These are phyloP conservation scores for Pristionchus fissidentatus DNA, from an alignment of 2,888 invertebrate genomes.

Conservation along the genomic window DNA sequence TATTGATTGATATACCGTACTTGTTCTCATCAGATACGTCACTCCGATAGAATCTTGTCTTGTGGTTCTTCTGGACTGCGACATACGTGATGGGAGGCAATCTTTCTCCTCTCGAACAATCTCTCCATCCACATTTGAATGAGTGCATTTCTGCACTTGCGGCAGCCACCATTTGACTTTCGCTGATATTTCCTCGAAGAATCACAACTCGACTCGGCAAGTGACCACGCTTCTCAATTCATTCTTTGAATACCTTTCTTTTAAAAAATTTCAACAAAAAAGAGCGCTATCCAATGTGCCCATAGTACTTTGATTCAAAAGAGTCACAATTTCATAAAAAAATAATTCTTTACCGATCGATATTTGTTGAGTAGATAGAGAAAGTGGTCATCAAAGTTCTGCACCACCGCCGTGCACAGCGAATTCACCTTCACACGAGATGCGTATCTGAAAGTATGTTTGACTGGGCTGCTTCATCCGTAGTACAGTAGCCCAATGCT, in stretches of 20 bases:
- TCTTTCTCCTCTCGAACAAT: background rate
- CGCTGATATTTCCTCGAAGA: slow-evolving; percentile 61
- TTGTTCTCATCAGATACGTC: background rate
- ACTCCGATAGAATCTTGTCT: slow-evolving; percentile 52
- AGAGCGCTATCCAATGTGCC: background rate
- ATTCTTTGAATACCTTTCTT: background rate
- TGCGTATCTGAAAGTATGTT: slow-evolving; percentile 52
- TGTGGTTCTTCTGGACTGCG: slow-evolving; percentile 62
- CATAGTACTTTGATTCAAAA: too few species aligned
- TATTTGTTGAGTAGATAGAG: slow-evolving; percentile 16
- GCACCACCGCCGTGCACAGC: slow-evolving; percentile 49
- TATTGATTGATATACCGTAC: background rate
- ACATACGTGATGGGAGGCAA: slow-evolving; percentile 56
- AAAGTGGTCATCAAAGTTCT: slow-evolving; percentile 49
- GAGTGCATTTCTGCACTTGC: slow-evolving; percentile 47
- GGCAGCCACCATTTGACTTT: slow-evolving; percentile 58
- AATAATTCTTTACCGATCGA: background rate
- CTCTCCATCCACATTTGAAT: slow-evolving; percentile 28
- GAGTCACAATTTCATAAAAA: too few species aligned
- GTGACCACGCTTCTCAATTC: slow-evolving; percentile 30
- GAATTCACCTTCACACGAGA: slow-evolving; percentile 46
- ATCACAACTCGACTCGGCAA: slow-evolving; percentile 58
- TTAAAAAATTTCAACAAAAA: background rate
- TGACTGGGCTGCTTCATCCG: too few species aligned
- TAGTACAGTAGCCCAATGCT: too few species aligned